Evolutionary conservation across 1,140 invertebrate species (phyloP), one percentile per base, ranked within the genome.

Genomic region (Drosophila takahashii): DNA sequence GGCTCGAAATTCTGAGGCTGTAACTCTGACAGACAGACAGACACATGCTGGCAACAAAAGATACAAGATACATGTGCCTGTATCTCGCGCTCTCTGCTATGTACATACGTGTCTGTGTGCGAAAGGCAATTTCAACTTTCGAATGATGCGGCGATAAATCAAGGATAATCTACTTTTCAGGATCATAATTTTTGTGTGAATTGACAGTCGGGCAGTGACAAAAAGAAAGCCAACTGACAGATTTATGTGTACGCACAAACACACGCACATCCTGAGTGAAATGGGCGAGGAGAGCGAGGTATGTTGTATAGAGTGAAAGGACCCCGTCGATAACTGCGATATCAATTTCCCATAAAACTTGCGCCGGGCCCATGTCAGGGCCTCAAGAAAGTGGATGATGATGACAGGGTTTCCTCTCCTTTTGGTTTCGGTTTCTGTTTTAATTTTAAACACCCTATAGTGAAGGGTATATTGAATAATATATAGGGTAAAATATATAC

Each of bases 121-220:
- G 52, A 59, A 72, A 84, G 53, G 77, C 77, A 90, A 80, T 90
- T 90, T 89, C 85, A 84, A 87, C 84, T 87, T 87, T 87, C 84
- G 57, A 87, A 87, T 87, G 85, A 85, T 85, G 85, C 81, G 90
- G 80, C 85, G 79, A 91, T 91, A 91, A 91, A 91, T 91, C 90
- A 91, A 91, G 90, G 90, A 91, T 91, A 91, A 91, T 91, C 90
- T 91, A 91, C 90, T 91, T 91, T 91, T 91, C 90, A 91, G 90
- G 90, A 91, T 91, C 90, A 91, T 91, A 91, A 91, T 91, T 91
- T 91, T 81, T 84, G 85, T 91, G 87, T 91, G 85, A 91, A 91
- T 91, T 91, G 90, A 91, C 90, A 91, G 83, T 76, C 72, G 65
- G 77, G 80, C 84, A 89, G 80, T 89, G 84, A 89, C 84, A 89